These are phyloP conservation scores for Monoplex corrugatus DNA, from an alignment of 2,888 invertebrate genomes.

Conservation along the genomic window DNA sequence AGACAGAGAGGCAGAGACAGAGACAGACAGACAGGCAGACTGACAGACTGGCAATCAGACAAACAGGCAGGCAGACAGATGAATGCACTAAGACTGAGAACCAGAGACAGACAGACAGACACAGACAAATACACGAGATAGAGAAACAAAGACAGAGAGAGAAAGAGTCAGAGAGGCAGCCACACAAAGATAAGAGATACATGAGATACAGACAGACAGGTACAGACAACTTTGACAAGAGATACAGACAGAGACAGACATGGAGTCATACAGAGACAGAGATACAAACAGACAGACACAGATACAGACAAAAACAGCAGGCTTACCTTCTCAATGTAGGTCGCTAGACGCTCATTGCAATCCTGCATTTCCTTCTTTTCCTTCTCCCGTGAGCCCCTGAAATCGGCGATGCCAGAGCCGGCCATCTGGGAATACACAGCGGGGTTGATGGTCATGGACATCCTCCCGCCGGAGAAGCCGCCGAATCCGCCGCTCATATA, in stretches of 20 bases:
- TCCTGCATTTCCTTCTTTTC: conserved; percentile 83
- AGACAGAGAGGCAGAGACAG: not conserved
- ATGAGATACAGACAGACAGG: not conserved
- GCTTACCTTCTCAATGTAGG: conserved; percentile 82
- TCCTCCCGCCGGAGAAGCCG: conserved; percentile 3
- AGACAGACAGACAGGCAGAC: not conserved
- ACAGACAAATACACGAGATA: not conserved
- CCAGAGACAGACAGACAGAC: not conserved
- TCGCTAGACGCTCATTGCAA: conserved; percentile 83
- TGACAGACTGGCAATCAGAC: too few relatives aligned
- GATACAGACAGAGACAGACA: not conserved
- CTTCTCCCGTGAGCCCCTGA: conserved; percentile 81
- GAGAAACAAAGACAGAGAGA: not conserved
- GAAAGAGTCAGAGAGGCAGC: not conserved
- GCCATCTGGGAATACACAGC: conserved; percentile 67
- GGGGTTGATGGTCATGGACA: conserved; percentile 34
- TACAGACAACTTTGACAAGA: not conserved
- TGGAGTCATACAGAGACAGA: not conserved
- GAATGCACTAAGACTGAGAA: too few relatives aligned
- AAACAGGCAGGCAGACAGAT: too few relatives aligned
- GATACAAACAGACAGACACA: not conserved
- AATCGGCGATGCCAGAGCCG: conserved; percentile 79
- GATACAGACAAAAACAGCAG: too few relatives aligned
- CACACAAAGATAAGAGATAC: too few relatives aligned
- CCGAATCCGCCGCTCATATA: not conserved